Base-by-base conservation (phyloP, 2,113 vertebrate genomes). In the Ascaphus truei region DNA sequence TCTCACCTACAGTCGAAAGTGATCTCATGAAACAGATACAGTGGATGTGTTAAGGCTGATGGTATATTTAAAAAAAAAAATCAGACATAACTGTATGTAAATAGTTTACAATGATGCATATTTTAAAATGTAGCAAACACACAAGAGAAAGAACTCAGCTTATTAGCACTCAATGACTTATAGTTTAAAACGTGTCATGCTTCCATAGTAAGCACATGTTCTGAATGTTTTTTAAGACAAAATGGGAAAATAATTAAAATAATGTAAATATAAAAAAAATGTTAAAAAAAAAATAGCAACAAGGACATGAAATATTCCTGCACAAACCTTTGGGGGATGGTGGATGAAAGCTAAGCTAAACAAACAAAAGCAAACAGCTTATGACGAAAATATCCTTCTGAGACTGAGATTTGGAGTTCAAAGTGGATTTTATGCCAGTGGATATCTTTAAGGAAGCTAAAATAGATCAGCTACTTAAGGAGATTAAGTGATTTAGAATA, bases 401-500 rank as follows among this genome's bases (percentile, higher is more conserved):
- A 41, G 56, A 47, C 26, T 4, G 59, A 65, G 62, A 53, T 63
- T 37, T 50, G 23, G 59, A 74, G 76, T 76, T 76, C 73, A 75
- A 77, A 78, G 72, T 29, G 55, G 69, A 58, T 12, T 45, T 41
- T 71, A 31, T 10, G 47, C 27, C 55, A 43, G 36, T 52, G 73
- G 57, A 62, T 25, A 57, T 72, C n/a, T 10, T 67, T 29, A 48
- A 75, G 73, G 73, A 79, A 77, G 73, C 72, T 4, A 43, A 59
- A 64, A 69, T 71, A 52, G 45, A 23, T 9, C 63, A 73, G 63
- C 68, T 77, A 71, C 80, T 72, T 27, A 23, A 36, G 34, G 62
- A 76, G 80, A 76, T 82, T 80, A 79, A 76, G 77, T 37, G 78
- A 76, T 71, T 80, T 77, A 76, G 68, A 26, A 30, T 75, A 79